phyloP scores from a whole-genome alignment of 2,797 vertebrate species.

The Bradypodion pumilum region DNA sequence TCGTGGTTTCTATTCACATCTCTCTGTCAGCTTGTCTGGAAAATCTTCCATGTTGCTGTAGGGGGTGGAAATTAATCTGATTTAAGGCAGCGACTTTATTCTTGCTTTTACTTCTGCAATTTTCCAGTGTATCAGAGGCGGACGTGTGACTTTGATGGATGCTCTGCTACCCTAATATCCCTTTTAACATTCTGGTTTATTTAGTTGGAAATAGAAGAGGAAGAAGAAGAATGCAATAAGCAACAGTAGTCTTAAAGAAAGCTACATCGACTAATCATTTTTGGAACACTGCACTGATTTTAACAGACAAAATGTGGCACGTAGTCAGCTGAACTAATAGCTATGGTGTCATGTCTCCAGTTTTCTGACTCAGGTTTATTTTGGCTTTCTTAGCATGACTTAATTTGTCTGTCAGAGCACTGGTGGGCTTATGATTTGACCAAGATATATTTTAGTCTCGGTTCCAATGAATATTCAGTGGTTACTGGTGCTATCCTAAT shows the following conservation, averaged over 20 bases:
- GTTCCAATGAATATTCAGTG: not conserved
- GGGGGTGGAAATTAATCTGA: not conserved
- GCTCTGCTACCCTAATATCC: accelerated
- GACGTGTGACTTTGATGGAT: not conserved
- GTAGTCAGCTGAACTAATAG: not conserved
- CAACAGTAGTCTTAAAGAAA: not conserved
- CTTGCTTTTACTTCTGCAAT: accelerated
- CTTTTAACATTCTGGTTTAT: accelerated
- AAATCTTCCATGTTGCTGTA: not conserved
- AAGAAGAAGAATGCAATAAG: not conserved
- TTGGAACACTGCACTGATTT: not conserved
- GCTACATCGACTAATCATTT: not conserved
- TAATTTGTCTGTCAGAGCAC: not conserved
- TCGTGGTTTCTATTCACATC: not conserved
- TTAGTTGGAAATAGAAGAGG: constrained; percentile 1
- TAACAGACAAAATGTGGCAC: not conserved
- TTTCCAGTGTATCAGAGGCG: not conserved
- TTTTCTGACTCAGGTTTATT: constrained; percentile 31
- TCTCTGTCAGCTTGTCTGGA: not conserved
- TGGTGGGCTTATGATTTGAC: constrained; percentile 8
- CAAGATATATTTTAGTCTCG: constrained; percentile 8
- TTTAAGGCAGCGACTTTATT: accelerated
- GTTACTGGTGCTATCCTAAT: not conserved
- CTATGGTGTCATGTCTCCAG: constrained; percentile 9
- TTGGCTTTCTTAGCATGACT: constrained; percentile 17